Evolutionary conservation across 2,797 vertebrate species (phyloP).

Genomic region (Hipposideros larvatus): DNA sequence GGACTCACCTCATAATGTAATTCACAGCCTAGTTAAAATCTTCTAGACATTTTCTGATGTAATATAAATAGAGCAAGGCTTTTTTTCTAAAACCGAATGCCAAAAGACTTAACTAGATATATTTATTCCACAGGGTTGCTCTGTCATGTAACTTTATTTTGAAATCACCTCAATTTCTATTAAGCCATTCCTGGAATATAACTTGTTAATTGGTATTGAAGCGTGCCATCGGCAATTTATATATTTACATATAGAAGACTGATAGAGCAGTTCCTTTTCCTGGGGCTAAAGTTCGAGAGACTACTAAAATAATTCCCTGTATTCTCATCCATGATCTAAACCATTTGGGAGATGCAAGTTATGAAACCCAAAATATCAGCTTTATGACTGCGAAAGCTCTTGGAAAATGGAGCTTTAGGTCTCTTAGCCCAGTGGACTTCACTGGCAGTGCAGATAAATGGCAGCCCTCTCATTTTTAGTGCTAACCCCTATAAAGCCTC

Average conservation of each 20-base stretch:
- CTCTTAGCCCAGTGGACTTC: background rate
- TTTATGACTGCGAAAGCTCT: background rate
- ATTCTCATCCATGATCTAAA: background rate
- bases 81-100: background rate
- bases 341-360: background rate
- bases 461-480: background rate
- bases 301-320: background rate
- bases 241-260: background rate
- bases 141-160: conserved; percentile 5
- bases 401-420: background rate
- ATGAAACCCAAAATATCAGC: background rate
- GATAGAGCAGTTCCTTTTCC: background rate
- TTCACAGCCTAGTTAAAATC: background rate
- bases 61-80: background rate
- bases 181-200: background rate
- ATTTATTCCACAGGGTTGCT: background rate
- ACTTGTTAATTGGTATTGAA: background rate
- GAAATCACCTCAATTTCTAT: background rate
- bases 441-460: background rate
- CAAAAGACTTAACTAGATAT: background rate
- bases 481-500: background rate
- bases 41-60: background rate
- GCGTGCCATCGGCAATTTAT: background rate
- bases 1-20: background rate
- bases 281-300: background rate